phyloP scores from a whole-genome alignment of 2,797 vertebrate genomes.

The Pseudochirops corinnae region DNA sequence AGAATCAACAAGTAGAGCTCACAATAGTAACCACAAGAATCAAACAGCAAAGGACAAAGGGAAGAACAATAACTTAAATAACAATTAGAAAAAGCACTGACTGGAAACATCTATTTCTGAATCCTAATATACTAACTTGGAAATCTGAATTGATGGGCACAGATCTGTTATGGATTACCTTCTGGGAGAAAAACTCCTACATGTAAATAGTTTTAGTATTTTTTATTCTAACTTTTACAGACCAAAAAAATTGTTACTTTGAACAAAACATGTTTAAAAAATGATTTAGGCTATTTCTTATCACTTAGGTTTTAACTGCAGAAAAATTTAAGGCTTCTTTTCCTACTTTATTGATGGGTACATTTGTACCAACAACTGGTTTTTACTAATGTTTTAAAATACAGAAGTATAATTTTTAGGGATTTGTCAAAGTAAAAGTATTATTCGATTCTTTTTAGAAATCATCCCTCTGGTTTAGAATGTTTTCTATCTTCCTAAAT shows the following conservation, averaged over 20 bases:
- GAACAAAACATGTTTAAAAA: background rate
- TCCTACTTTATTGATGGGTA: background rate
- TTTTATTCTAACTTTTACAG: background rate
- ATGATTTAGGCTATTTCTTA: conserved; percentile 14
- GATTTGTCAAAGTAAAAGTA: background rate
- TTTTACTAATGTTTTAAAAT: background rate
- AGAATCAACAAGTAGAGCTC: background rate
- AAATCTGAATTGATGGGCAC: conserved; percentile 19
- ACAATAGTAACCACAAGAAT: background rate
- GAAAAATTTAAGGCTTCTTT: background rate
- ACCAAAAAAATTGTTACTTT: conserved; percentile 11
- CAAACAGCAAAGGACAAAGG: background rate
- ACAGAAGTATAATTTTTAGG: background rate
- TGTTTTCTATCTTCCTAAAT: background rate
- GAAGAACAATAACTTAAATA: background rate
- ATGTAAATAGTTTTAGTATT: conserved; percentile 21
- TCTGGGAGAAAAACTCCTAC: background rate
- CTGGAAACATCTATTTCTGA: conserved; percentile 24
- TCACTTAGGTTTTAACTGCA: background rate
- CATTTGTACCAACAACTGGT: background rate
- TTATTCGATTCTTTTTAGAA: background rate
- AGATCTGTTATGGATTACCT: conserved; percentile 13
- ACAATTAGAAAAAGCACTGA: background rate
- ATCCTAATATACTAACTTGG: background rate
- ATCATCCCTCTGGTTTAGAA: background rate